Base-by-base conservation (phyloP, 2,113 vertebrate genomes). In the Pimephales promelas region DNA sequence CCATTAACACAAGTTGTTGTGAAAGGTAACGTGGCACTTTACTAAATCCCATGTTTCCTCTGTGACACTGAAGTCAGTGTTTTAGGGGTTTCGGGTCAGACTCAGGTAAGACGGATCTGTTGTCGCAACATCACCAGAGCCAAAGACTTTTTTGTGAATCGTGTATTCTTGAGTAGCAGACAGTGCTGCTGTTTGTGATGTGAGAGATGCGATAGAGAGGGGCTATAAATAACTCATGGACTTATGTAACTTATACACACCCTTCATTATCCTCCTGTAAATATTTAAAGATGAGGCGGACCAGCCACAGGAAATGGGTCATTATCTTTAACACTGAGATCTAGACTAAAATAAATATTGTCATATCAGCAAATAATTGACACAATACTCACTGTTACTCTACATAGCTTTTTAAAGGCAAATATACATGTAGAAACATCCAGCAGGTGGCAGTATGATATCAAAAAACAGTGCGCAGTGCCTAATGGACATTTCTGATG, bases 251-350 rank as follows among this genome's bases (percentile, higher is more conserved):
- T 22, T 18, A 3, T 36, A 80, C 80, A 82, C 43, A 71, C 84
- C 86, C 76, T 85, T 49, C 56, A 56, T 83, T 79, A 43, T 83
- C 31, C 49, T 68, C 16, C 54, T 66, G 66, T 86, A 78, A 84
- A 73, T 79, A 82, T 82, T 76, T 80, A 4, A 54, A 16, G 36
- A 10, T n/a, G 10, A 5, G 0, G 68, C 11, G 22, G 5, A 64
- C 71, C 10, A 22, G 49, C n/a, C 20, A 18, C 62, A 70, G 79
- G 73, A 82, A 54, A 66, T 71, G 16, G 20, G 20, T 72, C 24
- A 28, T 80, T 59, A 40, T 78, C 6, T 36, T 22, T 68, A 36
- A 68, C 64, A 36, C 8, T 36, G 18, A 20, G 9, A 62, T 59
- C 7, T 45, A 68, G 9, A 40, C 5, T 72, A 47, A 24, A 26